Conservation (phyloP, 2,888 invertebrate genomes). For the Seira ritae region DNA sequence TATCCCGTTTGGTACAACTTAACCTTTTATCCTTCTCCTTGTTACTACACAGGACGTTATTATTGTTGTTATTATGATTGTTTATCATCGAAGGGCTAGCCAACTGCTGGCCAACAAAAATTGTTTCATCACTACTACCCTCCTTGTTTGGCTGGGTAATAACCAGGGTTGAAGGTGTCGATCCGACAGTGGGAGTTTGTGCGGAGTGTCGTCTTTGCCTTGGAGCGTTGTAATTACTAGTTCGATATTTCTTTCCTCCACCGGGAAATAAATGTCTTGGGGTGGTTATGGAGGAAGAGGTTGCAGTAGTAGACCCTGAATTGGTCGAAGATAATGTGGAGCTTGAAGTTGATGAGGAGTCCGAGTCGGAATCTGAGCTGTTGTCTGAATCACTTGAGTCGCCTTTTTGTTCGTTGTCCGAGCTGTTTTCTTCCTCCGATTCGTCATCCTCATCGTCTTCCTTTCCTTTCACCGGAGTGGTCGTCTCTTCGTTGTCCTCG, state of each 20-base stretch:
- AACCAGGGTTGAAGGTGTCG: too few species aligned
- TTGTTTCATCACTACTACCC: too few species aligned
- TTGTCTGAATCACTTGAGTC: constrained; percentile 53
- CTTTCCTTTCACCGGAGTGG: constrained; percentile 36
- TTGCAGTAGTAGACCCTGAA: constrained; percentile 12
- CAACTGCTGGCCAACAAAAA: constrained; percentile 3
- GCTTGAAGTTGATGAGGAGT: constrained; percentile 38
- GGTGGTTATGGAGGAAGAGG: constrained; percentile 50
- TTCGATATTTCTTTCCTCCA: neutral
- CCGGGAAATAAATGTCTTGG: constrained; percentile 44
- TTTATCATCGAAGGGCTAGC: neutral
- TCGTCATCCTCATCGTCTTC: constrained; percentile 51
- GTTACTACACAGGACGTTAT: constrained; percentile 36
- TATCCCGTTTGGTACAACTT: too few species aligned
- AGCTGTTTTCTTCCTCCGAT: constrained; percentile 59
- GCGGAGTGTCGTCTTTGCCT: too few species aligned
- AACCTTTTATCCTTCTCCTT: constrained; percentile 60
- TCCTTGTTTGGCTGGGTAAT: too few species aligned
- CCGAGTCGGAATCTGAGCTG: constrained; percentile 44
- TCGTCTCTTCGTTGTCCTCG: constrained; percentile 18
- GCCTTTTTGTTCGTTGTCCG: constrained; percentile 53
- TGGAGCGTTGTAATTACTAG: too few species aligned
- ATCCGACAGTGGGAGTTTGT: too few species aligned
- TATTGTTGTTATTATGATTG: constrained; percentile 34
- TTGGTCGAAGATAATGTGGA: constrained; percentile 16